Percentiles rank a stretch among this genome's conserved stretches.
These are phyloP conservation scores for Artemia sp. DNA, from an alignment of 2,888 invertebrate species.

Conservation along the genomic window DNA sequence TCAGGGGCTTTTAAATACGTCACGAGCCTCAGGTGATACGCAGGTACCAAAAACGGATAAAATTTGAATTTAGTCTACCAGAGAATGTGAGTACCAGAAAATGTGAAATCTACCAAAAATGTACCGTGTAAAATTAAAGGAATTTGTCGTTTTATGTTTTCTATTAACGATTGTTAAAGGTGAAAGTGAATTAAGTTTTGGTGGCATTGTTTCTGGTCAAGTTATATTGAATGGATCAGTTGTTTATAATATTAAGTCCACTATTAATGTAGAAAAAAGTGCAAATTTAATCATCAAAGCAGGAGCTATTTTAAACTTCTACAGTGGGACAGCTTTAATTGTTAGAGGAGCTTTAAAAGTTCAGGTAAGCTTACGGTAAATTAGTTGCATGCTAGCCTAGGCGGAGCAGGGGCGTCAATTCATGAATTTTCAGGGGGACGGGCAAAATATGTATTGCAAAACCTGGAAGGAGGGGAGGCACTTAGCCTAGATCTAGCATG, in stretches of 20 bases:
- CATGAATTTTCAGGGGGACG: too few species aligned
- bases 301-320: conserved; percentile 74
- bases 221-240: neutral
- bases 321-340: conserved; percentile 80
- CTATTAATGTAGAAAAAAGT: neutral
- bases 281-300: conserved; percentile 70
- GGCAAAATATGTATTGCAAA: too few species aligned
- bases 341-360: conserved; percentile 75
- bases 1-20: too few species aligned
- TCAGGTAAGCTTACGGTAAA: conserved; percentile 48
- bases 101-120: neutral
- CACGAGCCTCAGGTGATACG: too few species aligned
- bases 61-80: too few species aligned
- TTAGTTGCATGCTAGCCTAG: too few species aligned
- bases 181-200: conserved; percentile 8
- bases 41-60: too few species aligned
- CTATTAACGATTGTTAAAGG: neutral
- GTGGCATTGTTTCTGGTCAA: neutral
- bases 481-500: too few species aligned
- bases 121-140: neutral
- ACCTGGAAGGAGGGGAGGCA: too few species aligned
- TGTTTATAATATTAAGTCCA: conserved; percentile 12
- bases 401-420: too few species aligned
- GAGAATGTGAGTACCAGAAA: too few species aligned
- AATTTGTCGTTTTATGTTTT: neutral